Conservation (phyloP, 2,888 invertebrate genomes). For the Andrena dorsata region DNA sequence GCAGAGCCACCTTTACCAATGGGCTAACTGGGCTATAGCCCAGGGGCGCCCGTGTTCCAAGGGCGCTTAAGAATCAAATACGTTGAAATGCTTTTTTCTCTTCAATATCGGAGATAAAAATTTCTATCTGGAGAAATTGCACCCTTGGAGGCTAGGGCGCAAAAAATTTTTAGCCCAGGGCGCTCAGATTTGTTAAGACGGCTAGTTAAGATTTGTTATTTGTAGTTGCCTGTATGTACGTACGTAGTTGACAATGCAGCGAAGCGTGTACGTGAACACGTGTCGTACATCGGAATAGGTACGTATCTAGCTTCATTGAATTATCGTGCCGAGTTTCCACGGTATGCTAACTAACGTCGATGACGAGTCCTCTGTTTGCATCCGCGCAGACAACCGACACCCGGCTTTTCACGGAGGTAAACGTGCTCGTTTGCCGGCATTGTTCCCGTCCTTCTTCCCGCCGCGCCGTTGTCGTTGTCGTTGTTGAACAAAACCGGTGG, state of each 20-base stretch:
- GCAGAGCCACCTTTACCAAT: no score
- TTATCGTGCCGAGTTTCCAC: conserved; percentile 42
- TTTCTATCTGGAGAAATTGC: no score
- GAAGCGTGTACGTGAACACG: neutral
- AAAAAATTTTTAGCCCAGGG: no score
- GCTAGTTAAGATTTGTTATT: no score
- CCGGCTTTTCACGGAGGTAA: conserved; percentile 8
- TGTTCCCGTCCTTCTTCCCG: conserved; percentile 8
- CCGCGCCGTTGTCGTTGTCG: neutral
- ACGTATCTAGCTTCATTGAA: conserved; percentile 36
- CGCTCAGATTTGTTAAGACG: no score
- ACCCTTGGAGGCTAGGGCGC: no score
- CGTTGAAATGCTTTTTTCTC: no score
- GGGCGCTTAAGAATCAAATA: no score
- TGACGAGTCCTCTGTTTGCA: conserved; percentile 47
- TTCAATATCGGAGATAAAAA: no score
- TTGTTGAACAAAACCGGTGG: neutral
- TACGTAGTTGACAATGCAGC: neutral
- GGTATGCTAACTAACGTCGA: conserved; percentile 49
- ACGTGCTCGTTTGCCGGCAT: conserved; percentile 8
- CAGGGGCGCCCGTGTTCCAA: no score
- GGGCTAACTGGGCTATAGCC: no score
- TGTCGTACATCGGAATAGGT: conserved; percentile 24
- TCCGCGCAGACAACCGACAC: conserved; percentile 4
- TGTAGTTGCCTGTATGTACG: neutral